Base-by-base conservation (phyloP, 2,797 vertebrate species). In the Poliocrania exsul region DNA sequence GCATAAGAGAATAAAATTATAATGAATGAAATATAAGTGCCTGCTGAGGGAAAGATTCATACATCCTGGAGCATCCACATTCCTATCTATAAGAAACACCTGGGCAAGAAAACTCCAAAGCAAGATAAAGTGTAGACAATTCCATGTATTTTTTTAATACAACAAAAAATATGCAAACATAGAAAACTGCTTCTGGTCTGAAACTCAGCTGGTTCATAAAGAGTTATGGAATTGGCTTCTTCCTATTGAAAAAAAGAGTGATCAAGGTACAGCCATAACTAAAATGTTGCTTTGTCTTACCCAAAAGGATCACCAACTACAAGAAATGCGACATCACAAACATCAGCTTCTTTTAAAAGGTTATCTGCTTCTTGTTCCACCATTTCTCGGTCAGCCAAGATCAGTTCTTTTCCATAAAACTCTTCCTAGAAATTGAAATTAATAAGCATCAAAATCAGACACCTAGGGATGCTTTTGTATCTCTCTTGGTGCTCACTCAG, bases 231-330 rank as follows among this genome's bases (percentile, higher is more conserved):
- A 14, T 13, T 47, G 37, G 24, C 13, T 83, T 11, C 31, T 66
- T 70, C 53, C 35, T 67, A 31, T 0, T 70, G 51, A 66, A 80
- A 74, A 74, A 65, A 38, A 57, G 6, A 77, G 38, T 12, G 18
- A 74, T 54, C 37, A 88, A 58, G 33, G 35, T 54, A 54, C 26
- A 91, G 64, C 42, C 94, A 29, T 83, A 92, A 44, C 72, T 51
- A 61, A 88, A 87, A 77, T 4, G 8, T 73, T 89, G 82, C 57
- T 82, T 66, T 70, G 21, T 90, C 99, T 98, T 98, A 99, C 99
- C 99, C 99, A 78, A 99, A 99, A 11, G 99, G 99, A 97, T 99
- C 99, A 5, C 99, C 99, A 93, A 99, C 99, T 80, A 99, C 99
- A 86, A 99, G 98, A 93, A 99, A 99, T 2, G 98, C 99, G 10